phyloP scores from a whole-genome alignment of 2,888 invertebrate species.

The Pandemis cinnamomeana region DNA sequence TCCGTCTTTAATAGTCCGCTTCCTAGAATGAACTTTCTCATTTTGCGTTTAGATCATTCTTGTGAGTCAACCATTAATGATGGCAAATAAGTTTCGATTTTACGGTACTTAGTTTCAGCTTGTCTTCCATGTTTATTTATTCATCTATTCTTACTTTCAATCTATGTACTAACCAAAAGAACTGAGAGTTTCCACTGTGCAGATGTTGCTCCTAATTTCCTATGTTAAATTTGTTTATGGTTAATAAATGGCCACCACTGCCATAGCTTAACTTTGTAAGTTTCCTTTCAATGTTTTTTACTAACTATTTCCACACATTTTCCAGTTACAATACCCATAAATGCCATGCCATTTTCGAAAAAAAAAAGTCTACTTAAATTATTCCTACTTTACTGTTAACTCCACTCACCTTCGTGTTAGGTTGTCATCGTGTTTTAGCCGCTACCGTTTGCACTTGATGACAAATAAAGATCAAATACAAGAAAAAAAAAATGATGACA shows the following conservation, averaged over 20 bases:
- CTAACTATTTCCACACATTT: not conserved
- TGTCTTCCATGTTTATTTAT: constrained; percentile 48
- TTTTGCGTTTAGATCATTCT: not conserved
- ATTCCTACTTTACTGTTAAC: not conserved
- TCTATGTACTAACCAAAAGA: constrained; percentile 20
- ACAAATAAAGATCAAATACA: not conserved
- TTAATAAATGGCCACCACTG: constrained; percentile 65
- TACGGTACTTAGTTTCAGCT: constrained; percentile 16
- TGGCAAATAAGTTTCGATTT: constrained; percentile 6
- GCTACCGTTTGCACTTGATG: not conserved
- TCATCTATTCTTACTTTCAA: constrained; percentile 9
- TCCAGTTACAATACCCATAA: too few species aligned
- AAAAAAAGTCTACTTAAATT: too few species aligned
- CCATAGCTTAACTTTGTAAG: constrained; percentile 69
- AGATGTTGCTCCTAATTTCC: constrained; percentile 1
- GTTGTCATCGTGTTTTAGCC: not conserved
- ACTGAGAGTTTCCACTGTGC: not conserved
- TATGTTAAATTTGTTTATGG: constrained; percentile 4
- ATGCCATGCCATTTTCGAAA: too few species aligned
- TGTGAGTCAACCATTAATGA: not conserved
- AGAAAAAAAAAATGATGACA: not conserved
- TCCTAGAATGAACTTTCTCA: not conserved
- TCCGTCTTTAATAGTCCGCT: not conserved
- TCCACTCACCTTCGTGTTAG: not conserved
- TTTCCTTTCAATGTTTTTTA: constrained; percentile 31